Conservation (phyloP, 2,797 vertebrate species). For the Xerus rutilus region DNA sequence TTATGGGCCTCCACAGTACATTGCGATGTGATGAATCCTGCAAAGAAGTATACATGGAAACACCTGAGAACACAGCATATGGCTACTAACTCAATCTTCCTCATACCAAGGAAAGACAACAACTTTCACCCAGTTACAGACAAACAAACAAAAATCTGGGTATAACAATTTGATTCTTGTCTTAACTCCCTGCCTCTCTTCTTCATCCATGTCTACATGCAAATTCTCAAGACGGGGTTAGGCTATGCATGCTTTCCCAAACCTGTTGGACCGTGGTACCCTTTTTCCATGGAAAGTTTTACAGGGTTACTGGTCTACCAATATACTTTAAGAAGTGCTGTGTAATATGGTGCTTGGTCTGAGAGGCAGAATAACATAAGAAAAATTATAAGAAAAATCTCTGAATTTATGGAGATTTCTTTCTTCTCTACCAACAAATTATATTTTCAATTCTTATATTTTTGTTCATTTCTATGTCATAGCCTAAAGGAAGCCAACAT, state of each 20-base stretch:
- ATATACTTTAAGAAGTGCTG: background rate
- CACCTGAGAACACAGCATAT: background rate
- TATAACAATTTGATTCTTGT: background rate
- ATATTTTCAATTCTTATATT: background rate
- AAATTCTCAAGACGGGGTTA: background rate
- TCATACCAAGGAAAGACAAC: background rate
- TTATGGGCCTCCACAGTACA: background rate
- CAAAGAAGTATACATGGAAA: background rate
- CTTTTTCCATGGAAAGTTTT: background rate
- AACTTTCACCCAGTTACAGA: background rate
- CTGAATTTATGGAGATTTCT: background rate
- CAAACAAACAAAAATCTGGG: background rate
- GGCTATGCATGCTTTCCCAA: background rate
- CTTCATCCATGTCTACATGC: background rate
- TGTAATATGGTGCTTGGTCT: background rate
- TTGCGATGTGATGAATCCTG: background rate
- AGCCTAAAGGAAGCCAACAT: background rate
- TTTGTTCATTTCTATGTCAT: background rate
- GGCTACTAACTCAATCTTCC: background rate
- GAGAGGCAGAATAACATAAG: background rate
- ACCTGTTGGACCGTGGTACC: background rate
- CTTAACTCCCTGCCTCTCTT: accelerated
- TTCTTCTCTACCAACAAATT: background rate
- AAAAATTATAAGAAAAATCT: background rate
- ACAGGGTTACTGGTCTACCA: background rate